These are phyloP conservation scores for Hemitrygon akajei DNA, from an alignment of 2,797 vertebrate genomes.

Conservation along the genomic window DNA sequence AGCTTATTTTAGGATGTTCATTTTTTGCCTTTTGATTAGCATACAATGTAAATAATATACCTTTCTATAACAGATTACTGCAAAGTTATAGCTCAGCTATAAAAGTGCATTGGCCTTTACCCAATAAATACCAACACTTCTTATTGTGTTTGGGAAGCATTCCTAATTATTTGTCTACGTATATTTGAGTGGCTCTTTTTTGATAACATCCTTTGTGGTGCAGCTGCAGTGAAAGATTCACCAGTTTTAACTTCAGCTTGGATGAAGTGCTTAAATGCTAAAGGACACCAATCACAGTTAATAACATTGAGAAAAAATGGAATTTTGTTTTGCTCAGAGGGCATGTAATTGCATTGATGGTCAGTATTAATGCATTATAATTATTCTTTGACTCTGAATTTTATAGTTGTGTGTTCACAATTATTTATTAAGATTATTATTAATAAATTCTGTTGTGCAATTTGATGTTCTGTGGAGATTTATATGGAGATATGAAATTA, in stretches of 20 bases:
- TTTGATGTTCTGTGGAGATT: slow-evolving; percentile 32
- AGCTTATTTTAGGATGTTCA: neutral
- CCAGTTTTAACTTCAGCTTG: neutral
- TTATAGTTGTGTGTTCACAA: slow-evolving; percentile 33
- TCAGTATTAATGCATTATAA: neutral
- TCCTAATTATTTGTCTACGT: neutral
- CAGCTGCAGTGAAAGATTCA: neutral
- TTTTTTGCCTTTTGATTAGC: neutral
- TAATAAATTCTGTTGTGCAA: slow-evolving; percentile 27
- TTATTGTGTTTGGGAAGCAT: neutral
- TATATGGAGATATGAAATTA: neutral
- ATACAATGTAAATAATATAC: neutral
- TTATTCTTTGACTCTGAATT: slow-evolving; percentile 33
- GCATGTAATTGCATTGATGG: neutral
- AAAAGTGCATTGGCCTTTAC: neutral
- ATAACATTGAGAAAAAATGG: slow-evolving; percentile 22
- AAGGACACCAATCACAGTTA: slow-evolving; percentile 27
- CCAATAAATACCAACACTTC: neutral
- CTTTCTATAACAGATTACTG: neutral
- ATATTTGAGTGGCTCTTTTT: neutral
- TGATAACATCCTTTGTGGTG: neutral
- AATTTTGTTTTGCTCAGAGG: neutral
- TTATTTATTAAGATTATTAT: slow-evolving; percentile 35
- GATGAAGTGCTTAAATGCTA: neutral
- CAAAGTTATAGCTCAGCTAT: neutral